Evolutionary conservation across 2,113 vertebrate genomes (phyloP).

Genomic region (Piprites chloris): DNA sequence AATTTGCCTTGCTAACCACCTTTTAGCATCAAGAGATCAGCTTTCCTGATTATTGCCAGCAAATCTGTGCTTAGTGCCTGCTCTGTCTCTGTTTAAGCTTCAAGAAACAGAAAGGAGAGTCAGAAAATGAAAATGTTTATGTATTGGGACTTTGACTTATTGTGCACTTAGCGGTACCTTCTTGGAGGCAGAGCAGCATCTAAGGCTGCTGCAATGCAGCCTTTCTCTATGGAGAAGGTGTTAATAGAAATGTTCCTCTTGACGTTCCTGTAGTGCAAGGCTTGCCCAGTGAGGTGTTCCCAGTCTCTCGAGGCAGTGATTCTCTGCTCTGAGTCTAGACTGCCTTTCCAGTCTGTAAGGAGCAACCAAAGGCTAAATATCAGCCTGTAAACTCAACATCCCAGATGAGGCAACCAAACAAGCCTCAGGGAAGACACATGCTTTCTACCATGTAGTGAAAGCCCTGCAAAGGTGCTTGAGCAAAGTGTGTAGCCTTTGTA

Average conservation of each 20-base stretch:
- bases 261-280: background rate
- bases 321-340: background rate
- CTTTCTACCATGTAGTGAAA: background rate
- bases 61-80: background rate
- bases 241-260: background rate
- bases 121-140: background rate
- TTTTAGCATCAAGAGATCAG: background rate
- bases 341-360: background rate
- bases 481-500: background rate
- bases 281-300: background rate
- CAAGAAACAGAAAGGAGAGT: background rate
- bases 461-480: background rate
- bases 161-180: background rate
- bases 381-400: background rate
- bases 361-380: background rate
- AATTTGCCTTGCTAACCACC: slow-evolving; percentile 14
- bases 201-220: accelerated
- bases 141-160: background rate
- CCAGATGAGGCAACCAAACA: background rate
- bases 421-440: background rate
- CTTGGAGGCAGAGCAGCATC: background rate
- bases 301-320: background rate
- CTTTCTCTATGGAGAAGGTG: background rate
- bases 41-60: background rate
- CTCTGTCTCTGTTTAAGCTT: background rate